These are phyloP conservation scores for Proterorhinus semilunaris DNA, from an alignment of 2,113 vertebrate genomes.

Conservation along the genomic window DNA sequence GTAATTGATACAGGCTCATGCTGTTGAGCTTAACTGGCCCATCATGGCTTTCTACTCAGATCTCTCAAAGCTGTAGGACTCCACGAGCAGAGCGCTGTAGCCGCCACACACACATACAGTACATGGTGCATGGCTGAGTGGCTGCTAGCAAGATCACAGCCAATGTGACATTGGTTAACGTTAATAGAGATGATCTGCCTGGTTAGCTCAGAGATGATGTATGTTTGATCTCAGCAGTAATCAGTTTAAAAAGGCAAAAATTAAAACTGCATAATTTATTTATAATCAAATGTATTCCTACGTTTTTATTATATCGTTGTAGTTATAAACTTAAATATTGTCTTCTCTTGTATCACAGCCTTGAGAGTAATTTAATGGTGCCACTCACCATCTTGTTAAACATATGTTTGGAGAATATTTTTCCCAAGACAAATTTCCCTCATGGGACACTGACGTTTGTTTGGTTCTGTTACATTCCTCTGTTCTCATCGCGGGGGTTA, in stretches of 20 bases:
- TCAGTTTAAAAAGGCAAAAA: conserved; percentile 40
- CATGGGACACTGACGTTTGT: too few species aligned
- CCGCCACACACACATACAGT: conserved; percentile 32
- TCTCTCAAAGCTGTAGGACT: conserved; percentile 70
- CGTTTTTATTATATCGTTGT: conserved; percentile 17
- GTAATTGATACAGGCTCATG: conserved; percentile 73
- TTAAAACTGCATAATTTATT: conserved; percentile 50
- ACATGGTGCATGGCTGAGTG: conserved; percentile 47
- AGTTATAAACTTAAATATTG: too few species aligned
- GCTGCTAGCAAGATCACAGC: conserved; percentile 65
- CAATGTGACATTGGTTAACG: conserved; percentile 64
- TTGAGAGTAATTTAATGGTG: too few species aligned
- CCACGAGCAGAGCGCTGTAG: conserved; percentile 57
- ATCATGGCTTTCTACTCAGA: conserved; percentile 66
- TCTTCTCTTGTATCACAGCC: too few species aligned
- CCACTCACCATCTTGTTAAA: too few species aligned
- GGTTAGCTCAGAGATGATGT: conserved; percentile 68
- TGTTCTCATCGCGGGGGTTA: neutral
- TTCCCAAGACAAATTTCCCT: too few species aligned
- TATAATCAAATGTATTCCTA: conserved; percentile 33
- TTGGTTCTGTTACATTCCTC: too few species aligned
- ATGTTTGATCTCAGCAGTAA: conserved; percentile 67
- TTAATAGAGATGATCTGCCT: conserved; percentile 74
- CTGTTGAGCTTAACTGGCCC: conserved; percentile 68
- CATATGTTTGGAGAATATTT: too few species aligned